Evolutionary conservation across 1,140 invertebrate species (phyloP).

Genomic region (Philotrypesis tridentata): DNA sequence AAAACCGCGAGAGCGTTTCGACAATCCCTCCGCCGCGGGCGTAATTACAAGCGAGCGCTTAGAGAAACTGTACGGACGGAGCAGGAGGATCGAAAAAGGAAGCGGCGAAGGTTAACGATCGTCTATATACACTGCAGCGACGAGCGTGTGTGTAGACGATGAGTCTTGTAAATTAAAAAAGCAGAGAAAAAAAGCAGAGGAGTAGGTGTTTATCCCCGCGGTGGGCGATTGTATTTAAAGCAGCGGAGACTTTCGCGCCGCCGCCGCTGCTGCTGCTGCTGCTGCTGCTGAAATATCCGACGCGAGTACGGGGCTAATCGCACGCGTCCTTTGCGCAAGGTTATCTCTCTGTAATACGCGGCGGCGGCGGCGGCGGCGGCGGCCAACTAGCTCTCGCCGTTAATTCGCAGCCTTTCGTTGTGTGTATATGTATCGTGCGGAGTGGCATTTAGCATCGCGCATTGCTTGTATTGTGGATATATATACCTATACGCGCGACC

Average conservation of each 20-base stretch:
- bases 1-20: not conserved
- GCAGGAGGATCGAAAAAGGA: conserved; percentile 40
- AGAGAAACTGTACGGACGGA: not conserved
- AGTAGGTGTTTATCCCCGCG: not conserved
- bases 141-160: not conserved
- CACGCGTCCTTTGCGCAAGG: conserved; percentile 52
- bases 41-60: conserved; percentile 17
- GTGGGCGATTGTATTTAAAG: conserved; percentile 41
- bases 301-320: conserved; percentile 37
- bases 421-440: too few species aligned
- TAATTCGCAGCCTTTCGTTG: not conserved
- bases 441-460: not conserved
- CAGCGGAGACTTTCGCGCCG: conserved; percentile 20
- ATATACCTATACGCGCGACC: too few species aligned
- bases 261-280: too few species aligned
- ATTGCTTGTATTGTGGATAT: too few species aligned
- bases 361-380: too few species aligned
- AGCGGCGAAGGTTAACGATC: conserved; percentile 18
- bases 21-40: too few species aligned
- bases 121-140: not conserved
- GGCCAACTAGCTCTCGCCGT: too few species aligned
- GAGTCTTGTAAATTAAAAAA: conserved; percentile 15
- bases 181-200: not conserved
- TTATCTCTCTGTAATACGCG: conserved; percentile 33
- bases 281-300: not conserved